These are phyloP conservation scores for Poecile atricapillus DNA, from an alignment of 2,113 vertebrate species.

Conservation along the genomic window DNA sequence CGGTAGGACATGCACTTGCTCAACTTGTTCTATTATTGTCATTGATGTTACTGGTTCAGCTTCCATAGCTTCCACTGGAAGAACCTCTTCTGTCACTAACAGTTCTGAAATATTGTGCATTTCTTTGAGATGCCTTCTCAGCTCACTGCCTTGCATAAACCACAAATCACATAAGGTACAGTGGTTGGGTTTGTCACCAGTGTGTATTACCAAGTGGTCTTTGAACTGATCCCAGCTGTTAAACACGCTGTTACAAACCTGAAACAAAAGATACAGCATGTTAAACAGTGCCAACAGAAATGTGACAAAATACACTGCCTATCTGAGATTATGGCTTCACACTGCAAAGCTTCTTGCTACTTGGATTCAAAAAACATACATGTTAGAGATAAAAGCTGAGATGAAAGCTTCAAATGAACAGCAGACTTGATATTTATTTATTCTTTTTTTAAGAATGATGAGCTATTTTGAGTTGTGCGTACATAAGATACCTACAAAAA, in stretches of 20 bases:
- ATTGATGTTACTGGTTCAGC: constrained; percentile 76
- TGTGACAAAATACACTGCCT: neutral
- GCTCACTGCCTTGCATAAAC: constrained; percentile 92
- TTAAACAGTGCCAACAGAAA: constrained; percentile 1
- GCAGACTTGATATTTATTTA: neutral
- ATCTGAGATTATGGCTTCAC: neutral
- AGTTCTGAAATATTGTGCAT: constrained; percentile 80
- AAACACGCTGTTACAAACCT: constrained; percentile 97
- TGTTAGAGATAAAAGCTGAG: neutral
- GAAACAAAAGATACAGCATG: constrained; percentile 25
- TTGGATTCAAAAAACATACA: neutral
- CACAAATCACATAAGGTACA: constrained; percentile 96
- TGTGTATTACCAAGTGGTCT: constrained; percentile 95
- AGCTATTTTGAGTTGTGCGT: neutral
- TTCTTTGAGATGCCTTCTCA: constrained; percentile 86
- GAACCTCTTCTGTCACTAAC: constrained; percentile 76
- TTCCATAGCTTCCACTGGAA: constrained; percentile 78
- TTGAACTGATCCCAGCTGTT: constrained; percentile 99
- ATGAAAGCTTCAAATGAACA: neutral
- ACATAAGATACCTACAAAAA: neutral
- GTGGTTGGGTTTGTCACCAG: constrained; percentile 95
- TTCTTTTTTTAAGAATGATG: neutral
- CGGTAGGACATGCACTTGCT: constrained; percentile 89
- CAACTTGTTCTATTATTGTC: constrained; percentile 84
- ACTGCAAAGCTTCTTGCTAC: neutral